Base-by-base conservation (phyloP, 2,797 vertebrate genomes). In the Macropodus opercularis region DNA sequence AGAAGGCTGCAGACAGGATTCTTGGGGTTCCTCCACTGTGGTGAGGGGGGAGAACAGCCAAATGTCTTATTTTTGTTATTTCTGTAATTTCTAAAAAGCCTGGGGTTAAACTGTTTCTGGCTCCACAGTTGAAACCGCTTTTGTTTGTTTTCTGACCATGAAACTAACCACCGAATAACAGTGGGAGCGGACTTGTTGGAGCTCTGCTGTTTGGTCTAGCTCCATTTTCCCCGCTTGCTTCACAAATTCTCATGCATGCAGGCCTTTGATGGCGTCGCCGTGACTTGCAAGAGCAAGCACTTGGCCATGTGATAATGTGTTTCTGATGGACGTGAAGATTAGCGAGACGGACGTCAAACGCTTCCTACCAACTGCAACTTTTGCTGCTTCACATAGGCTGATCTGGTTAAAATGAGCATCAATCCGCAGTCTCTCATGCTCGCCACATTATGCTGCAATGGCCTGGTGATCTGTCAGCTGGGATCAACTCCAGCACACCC, bases 121-220 rank as follows among this genome's bases (percentile, higher is more conserved):
- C 88, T 91, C 90, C 85, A 85, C 81, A 62, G 85, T 85, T 85
- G 76, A 79, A 90, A 89, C 88, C 85, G 15, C 88, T 80, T 87
- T 90, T 93, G 92, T 92, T 93, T 93, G 90, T 92, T 91, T 92
- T 92, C 86, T 92, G 85, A 92, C 89, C 90, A 92, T 92, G 88
- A 92, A 92, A 91, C 90, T 83, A 87, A 92, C 91, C 91, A 84
- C 92, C 91, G 85, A 90, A 90, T 88, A 90, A 89, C 87, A 91
- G 83, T 84, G 82, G 84, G 85, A 86, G 81, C 77, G 82, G 85
- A 90, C 84, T 88, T 83, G 80, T 83, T 80, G 87, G 87, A 89
- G 88, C 83, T 88, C 42, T 63, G 77, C 82, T 93, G 91, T 91
- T 93, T 91, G 90, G 91, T 92, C 92, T 92, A 90, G 83, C 85